Percentiles rank a stretch among this genome's conserved stretches.
Conservation (phyloP, 2,797 vertebrate genomes). For the Myotis planiceps region DNA sequence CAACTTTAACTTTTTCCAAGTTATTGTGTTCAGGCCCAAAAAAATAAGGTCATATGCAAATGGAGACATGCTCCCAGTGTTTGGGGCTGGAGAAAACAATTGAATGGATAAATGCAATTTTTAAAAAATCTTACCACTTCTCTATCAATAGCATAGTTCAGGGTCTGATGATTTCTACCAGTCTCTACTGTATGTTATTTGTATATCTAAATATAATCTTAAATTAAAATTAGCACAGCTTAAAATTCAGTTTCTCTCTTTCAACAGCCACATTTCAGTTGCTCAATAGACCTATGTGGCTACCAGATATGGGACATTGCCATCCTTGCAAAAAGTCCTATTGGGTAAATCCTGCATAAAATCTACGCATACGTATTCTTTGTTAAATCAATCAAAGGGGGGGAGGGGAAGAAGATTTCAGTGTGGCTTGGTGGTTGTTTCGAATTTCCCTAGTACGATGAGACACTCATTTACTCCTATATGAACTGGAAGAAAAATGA, state of each 20-base stretch:
- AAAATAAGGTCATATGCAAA: not conserved
- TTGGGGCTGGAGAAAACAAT: not conserved
- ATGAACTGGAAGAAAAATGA: conserved; percentile 52
- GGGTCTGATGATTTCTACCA: not conserved
- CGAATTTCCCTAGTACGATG: not conserved
- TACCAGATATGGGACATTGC: not conserved
- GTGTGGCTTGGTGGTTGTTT: not conserved
- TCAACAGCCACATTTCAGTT: not conserved
- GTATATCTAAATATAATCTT: not conserved
- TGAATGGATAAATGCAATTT: not conserved
- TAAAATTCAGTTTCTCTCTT: not conserved
- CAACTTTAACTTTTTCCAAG: not conserved
- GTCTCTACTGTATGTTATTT: not conserved
- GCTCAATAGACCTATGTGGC: not conserved
- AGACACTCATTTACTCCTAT: conserved; percentile 17
- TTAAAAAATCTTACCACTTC: not conserved
- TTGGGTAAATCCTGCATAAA: not conserved
- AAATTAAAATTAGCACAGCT: not conserved
- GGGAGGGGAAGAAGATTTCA: not conserved
- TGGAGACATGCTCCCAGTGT: not conserved
- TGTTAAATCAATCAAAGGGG: not conserved
- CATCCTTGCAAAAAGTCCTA: not conserved
- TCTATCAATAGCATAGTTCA: not conserved
- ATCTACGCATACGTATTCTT: not conserved
- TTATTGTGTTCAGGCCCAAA: not conserved